phyloP scores from a whole-genome alignment of 2,797 vertebrate species.

The Buphagus erythrorhynchus region DNA sequence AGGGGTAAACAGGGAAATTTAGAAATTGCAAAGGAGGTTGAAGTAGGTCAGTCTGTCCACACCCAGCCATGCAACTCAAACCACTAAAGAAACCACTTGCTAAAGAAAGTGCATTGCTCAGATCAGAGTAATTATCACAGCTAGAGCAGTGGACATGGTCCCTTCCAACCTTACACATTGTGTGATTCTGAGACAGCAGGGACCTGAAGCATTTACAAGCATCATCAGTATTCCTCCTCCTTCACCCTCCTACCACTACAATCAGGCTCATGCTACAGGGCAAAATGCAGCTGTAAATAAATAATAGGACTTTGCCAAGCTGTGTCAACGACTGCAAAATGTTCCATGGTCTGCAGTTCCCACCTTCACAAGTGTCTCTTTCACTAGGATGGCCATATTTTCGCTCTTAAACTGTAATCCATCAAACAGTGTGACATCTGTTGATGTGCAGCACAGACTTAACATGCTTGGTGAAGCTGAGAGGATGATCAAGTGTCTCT shows the following conservation, averaged over 20 bases:
- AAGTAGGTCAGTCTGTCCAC: constrained; percentile 22
- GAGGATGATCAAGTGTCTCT: not conserved
- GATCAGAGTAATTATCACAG: not conserved
- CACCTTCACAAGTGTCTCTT: constrained; percentile 1
- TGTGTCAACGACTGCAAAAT: not conserved
- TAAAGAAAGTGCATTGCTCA: not conserved
- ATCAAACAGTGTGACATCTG: not conserved
- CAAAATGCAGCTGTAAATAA: constrained; percentile 24
- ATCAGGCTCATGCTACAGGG: not conserved
- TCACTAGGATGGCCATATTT: not conserved
- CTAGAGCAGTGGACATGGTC: not conserved
- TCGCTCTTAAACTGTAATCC: not conserved
- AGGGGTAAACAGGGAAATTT: constrained; percentile 27
- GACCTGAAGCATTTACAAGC: not conserved
- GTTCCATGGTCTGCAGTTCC: not conserved
- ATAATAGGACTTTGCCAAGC: not conserved
- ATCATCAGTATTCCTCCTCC: not conserved
- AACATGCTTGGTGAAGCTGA: not conserved
- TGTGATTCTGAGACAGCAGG: not conserved
- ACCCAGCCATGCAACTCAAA: not conserved
- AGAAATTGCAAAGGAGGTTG: constrained; percentile 5
- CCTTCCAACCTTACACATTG: not conserved
- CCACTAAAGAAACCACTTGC: no score
- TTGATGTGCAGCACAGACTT: not conserved
- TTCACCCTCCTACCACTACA: not conserved